A percentile compares a stretch with the other conserved stretches of the same genome.
Conservation (phyloP, 1,140 invertebrate species). For the Drosophila guanche region DNA sequence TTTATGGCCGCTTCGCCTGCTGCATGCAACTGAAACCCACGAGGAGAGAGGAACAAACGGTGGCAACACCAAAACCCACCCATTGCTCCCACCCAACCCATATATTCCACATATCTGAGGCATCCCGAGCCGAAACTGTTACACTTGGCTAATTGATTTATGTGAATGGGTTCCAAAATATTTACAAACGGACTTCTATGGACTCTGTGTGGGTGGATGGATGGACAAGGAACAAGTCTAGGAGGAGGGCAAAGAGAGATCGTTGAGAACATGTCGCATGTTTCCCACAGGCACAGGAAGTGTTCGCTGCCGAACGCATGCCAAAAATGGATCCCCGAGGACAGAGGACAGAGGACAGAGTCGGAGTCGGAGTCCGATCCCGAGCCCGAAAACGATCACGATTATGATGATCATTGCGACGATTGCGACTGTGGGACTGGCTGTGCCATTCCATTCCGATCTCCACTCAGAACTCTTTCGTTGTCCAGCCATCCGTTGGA, state of each 20-base stretch:
- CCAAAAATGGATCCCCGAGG: constrained; percentile 75
- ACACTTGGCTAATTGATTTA: constrained; percentile 73
- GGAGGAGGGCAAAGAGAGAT: constrained; percentile 10
- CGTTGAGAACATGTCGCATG: constrained; percentile 48
- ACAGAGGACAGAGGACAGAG: constrained; percentile 68
- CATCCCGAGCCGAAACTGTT: constrained; percentile 52
- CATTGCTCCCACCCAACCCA: constrained; percentile 10
- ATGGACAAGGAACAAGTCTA: constrained; percentile 41
- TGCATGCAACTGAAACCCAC: constrained; percentile 34
- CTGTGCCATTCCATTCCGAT: too few relatives aligned
- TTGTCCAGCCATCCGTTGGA: too few relatives aligned
- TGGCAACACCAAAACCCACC: constrained; percentile 2
- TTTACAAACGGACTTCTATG: constrained; percentile 42
- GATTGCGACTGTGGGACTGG: constrained; percentile 44
- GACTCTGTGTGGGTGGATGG: constrained; percentile 51
- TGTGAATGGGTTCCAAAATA: constrained; percentile 51
- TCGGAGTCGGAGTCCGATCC: constrained; percentile 15
- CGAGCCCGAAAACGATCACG: constrained; percentile 67
- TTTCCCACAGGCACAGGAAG: constrained; percentile 79
- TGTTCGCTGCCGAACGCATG: constrained; percentile 75
- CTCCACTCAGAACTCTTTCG: too few relatives aligned
- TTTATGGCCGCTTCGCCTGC: constrained; percentile 60
- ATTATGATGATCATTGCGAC: constrained; percentile 73
- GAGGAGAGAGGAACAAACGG: not conserved
- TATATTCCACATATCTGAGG: constrained; percentile 5